Evolutionary conservation across 2,888 invertebrate species (phyloP).

Genomic region (Meliscaeva auricollis): DNA sequence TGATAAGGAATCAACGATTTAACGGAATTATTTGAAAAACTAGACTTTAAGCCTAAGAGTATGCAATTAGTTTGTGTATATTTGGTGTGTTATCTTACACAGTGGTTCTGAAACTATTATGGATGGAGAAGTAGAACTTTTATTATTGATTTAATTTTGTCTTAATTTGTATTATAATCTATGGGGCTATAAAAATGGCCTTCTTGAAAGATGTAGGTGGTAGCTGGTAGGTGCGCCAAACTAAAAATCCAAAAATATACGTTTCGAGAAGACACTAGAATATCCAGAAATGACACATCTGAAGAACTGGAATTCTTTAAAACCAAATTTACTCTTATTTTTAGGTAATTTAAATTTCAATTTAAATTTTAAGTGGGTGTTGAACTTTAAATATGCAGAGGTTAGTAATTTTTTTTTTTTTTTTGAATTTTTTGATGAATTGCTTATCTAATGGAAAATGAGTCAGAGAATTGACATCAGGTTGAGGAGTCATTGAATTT

Average conservation of each 20-base stretch:
- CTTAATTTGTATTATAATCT: too few species aligned
- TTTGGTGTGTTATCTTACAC: neutral
- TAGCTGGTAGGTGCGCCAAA: too few species aligned
- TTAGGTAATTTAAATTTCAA: neutral
- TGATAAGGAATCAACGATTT: neutral
- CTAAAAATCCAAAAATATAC: too few species aligned
- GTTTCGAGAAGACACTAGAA: too few species aligned
- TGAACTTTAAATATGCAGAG: neutral
- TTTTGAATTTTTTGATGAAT: neutral
- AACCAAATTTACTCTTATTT: neutral
- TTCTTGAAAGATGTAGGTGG: too few species aligned
- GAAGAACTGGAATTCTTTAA: neutral
- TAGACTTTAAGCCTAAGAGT: neutral
- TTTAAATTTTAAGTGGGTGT: neutral
- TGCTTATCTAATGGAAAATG: neutral
- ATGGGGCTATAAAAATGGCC: too few species aligned
- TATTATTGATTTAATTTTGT: too few species aligned
- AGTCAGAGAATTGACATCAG: neutral
- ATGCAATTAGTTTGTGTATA: slow-evolving; percentile 9
- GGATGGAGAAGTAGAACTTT: neutral
- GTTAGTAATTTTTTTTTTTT: neutral
- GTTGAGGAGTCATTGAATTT: neutral
- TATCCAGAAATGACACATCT: neutral
- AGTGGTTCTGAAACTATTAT: slow-evolving; percentile 8
- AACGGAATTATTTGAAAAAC: neutral